A percentile compares a stretch with the other conserved stretches of the same genome.
These are phyloP conservation scores for Nothobranchius furzeri DNA, from an alignment of 2,113 vertebrate genomes.

Conservation along the genomic window DNA sequence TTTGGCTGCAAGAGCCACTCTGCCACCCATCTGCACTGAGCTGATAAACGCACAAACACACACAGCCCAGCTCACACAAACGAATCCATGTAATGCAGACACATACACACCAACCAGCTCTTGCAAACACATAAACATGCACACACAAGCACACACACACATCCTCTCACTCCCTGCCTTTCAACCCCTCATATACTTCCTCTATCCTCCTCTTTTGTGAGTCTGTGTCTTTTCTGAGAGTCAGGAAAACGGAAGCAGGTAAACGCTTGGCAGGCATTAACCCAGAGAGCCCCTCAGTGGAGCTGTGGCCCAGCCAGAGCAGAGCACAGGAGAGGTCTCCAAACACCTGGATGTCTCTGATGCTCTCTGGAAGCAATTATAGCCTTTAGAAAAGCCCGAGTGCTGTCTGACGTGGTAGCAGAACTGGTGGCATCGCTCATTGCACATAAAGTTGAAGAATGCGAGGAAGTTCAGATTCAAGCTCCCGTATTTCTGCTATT, in stretches of 20 bases:
- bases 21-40: conserved; percentile 79
- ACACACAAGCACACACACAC: conserved; percentile 11
- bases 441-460: conserved; percentile 23
- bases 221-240: conserved; percentile 63
- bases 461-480: conserved; percentile 2
- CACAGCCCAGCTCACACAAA: conserved; percentile 21
- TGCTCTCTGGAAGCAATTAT: conserved; percentile 64
- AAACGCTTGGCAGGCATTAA: conserved; percentile 71
- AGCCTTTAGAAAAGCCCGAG: conserved; percentile 50
- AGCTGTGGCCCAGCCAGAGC: conserved; percentile 48
- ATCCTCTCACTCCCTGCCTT: conserved; percentile 55
- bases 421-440: conserved; percentile 13
- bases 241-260: conserved; percentile 67
- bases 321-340: conserved; percentile 62
- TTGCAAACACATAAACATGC: conserved; percentile 29
- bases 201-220: conserved; percentile 59
- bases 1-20: conserved; percentile 81
- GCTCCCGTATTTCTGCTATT: background rate
- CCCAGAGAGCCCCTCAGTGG: conserved; percentile 60
- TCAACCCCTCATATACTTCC: conserved; percentile 52
- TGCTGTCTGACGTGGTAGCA: conserved; percentile 11
- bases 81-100: conserved; percentile 17
- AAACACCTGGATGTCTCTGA: conserved; percentile 71
- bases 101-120: conserved; percentile 23
- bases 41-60: conserved; percentile 71